These are phyloP conservation scores for Caenorhabditis latens DNA, from an alignment of 1,140 invertebrate species.

Conservation along the genomic window DNA sequence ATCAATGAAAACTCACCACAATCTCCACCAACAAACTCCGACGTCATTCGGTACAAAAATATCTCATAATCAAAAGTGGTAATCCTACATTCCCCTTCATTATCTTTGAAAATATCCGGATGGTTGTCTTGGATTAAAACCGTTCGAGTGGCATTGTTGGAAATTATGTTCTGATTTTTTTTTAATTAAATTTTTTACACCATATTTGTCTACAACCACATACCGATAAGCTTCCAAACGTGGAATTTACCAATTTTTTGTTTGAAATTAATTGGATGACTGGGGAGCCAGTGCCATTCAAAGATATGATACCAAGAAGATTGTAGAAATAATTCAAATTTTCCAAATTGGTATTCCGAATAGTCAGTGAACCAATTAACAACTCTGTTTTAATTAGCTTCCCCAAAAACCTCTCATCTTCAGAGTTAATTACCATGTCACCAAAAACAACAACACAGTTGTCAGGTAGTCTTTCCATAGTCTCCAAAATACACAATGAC, in stretches of 20 bases:
- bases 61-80: too few relatives aligned
- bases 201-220: background rate
- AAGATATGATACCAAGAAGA: background rate
- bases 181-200: too few relatives aligned
- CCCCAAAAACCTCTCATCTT: background rate
- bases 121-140: background rate
- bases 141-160: background rate
- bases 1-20: too few relatives aligned
- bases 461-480: background rate
- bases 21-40: too few relatives aligned
- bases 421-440: background rate
- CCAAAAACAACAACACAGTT: background rate
- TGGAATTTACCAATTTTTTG: background rate
- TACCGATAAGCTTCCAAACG: background rate
- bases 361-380: background rate
- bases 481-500: background rate
- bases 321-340: background rate
- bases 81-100: too few relatives aligned
- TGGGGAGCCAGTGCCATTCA: background rate
- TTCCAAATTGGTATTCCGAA: background rate
- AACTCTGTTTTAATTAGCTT: background rate
- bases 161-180: background rate
- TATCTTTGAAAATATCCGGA: background rate
- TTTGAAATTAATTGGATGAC: background rate
- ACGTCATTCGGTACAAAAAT: too few relatives aligned